Percentiles rank a stretch among this genome's conserved stretches.
Evolutionary conservation across 2,113 vertebrate species (phyloP).

Genomic region (Pangasianodon hypophthalmus): DNA sequence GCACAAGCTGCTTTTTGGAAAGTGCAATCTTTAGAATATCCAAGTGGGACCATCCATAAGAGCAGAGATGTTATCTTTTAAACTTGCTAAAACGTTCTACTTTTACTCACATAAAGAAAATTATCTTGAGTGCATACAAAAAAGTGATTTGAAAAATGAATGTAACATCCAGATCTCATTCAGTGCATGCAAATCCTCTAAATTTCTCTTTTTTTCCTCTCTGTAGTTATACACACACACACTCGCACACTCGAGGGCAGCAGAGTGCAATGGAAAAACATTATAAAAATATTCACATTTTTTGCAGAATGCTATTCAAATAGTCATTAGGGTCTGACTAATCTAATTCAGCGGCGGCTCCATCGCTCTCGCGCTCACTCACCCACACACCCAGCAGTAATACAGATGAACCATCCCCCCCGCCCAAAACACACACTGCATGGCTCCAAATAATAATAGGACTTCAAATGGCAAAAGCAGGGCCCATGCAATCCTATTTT

Average conservation of each 20-base stretch:
- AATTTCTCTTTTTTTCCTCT: neutral
- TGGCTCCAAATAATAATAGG: conserved; percentile 61
- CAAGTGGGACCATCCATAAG: neutral
- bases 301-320: conserved; percentile 67
- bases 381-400: conserved; percentile 58
- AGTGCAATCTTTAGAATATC: neutral
- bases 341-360: conserved; percentile 61
- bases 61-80: neutral
- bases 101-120: neutral
- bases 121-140: neutral
- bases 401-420: conserved; percentile 36
- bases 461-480: conserved; percentile 52
- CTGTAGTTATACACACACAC: neutral
- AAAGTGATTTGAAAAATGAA: neutral
- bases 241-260: conserved; percentile 55
- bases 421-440: conserved; percentile 30
- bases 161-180: conserved; percentile 1
- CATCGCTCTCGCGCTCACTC: conserved; percentile 53
- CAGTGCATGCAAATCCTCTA: neutral
- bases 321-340: conserved; percentile 65
- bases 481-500: conserved; percentile 48
- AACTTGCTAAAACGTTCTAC: neutral
- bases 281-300: conserved; percentile 57
- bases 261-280: conserved; percentile 64
- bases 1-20: neutral